These are phyloP conservation scores for Brachyptera risi DNA, from an alignment of 2,888 invertebrate species.

Conservation along the genomic window DNA sequence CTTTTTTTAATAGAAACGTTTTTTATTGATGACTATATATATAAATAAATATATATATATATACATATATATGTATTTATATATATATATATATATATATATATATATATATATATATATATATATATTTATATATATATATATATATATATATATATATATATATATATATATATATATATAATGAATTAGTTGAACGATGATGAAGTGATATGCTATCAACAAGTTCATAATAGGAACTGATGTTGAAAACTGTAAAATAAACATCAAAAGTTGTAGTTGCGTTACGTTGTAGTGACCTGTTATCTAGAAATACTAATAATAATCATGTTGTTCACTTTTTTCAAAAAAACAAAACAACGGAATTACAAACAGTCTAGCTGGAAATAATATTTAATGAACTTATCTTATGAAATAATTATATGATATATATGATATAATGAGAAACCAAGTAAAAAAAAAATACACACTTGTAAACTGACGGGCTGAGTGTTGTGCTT, in stretches of 20 bases:
- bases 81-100: too few species aligned
- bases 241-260: conserved; percentile 15
- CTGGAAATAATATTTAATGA: conserved; percentile 5
- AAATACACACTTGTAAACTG: background rate
- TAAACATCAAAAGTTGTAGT: conserved; percentile 26
- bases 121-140: too few species aligned
- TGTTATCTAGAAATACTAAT: conserved; percentile 15
- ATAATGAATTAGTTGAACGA: too few species aligned
- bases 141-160: too few species aligned
- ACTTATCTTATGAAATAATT: conserved; percentile 9
- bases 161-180: too few species aligned
- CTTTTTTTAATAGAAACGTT: conserved; percentile 33
- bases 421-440: too few species aligned
- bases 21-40: conserved; percentile 30
- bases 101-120: too few species aligned
- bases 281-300: conserved; percentile 33
- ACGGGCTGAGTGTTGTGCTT: background rate
- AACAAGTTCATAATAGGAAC: background rate
- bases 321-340: conserved; percentile 20
- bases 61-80: too few species aligned
- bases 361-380: conserved; percentile 10
- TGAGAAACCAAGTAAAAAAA: too few species aligned
- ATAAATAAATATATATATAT: too few species aligned
- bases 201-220: conserved; percentile 15
- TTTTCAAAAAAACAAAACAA: conserved; percentile 6